Evolutionary conservation across 2,888 invertebrate species (phyloP), one percentile per base, ranked within the genome.

Genomic region (Carabus problematicus): DNA sequence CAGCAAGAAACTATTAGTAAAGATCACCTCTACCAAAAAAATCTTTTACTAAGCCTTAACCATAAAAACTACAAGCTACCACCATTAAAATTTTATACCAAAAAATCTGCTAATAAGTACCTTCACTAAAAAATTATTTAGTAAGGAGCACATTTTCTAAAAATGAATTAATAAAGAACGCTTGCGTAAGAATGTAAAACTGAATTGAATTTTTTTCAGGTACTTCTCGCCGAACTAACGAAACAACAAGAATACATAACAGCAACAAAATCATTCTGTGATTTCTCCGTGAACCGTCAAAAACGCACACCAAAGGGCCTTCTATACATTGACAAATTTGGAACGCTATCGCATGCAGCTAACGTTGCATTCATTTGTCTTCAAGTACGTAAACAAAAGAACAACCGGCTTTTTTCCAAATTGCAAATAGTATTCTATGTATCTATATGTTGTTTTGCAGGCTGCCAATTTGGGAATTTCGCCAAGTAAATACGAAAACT

Each of bases 341-440:
- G 86, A 1, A 85, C 86, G 1, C 78, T 86, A 9, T 82, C 85
- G 40, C 84, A 85, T 73, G 85, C 86, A 0, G 83, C 86, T 1
- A 86, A 86, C 73, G 81, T 85, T 1, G 86, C 85, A 0, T 86
- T 85, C 73, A 76, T 85, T 52, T 86, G 86, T 71, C 79, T 86
- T 42, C 81, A 84, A 76, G 86, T 83, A 75, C 71, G 68, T 73
- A 29, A 70, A 40, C 16, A 54, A 14, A 14, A 54, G 4, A n/a
- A n/a, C n/a, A n/a, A n/a, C n/a, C n/a, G n/a, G n/a, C n/a, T n/a
- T 12, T 7, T 16, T 54, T 8, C 3, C 12, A 12, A 47, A 12
- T 63, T 64, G 11, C 58, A 8, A 11, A 47, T 62, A 39, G 42
- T 18, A 45, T 11, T 9, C 49, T 39, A 40, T 49, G 64, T 47